Evolutionary conservation across 1,140 invertebrate species (phyloP).

Genomic region (Eubasilissa regina): DNA sequence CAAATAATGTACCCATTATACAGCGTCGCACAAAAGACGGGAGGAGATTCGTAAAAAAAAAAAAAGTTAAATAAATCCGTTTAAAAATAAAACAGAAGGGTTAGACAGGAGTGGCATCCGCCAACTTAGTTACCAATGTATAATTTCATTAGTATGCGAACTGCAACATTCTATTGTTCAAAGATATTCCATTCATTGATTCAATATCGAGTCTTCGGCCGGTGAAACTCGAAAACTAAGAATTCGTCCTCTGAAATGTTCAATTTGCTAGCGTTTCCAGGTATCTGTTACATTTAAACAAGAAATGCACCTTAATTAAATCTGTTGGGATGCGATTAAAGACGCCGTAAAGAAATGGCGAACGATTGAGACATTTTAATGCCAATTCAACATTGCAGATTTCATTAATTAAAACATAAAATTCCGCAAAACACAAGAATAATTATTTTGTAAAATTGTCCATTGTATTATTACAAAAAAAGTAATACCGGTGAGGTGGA

Average conservation of each 20-base stretch:
- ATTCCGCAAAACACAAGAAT: too few species aligned
- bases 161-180: constrained; percentile 44
- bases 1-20: too few species aligned
- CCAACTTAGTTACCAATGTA: neutral
- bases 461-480: too few species aligned
- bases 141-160: constrained; percentile 42
- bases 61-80: neutral
- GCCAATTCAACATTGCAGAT: too few species aligned
- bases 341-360: too few species aligned
- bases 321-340: neutral
- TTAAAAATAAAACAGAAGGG: neutral
- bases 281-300: neutral
- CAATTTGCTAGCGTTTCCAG: neutral
- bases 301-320: neutral
- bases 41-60: neutral
- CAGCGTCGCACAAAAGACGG: too few species aligned
- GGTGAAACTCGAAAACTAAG: neutral
- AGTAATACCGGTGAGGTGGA: too few species aligned
- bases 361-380: too few species aligned
- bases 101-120: neutral
- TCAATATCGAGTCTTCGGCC: neutral
- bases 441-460: too few species aligned
- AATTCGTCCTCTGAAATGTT: neutral
- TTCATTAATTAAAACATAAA: too few species aligned
- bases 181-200: constrained; percentile 46